Conservation (phyloP, 2,797 vertebrate genomes). For the Cichlasoma orientale region DNA sequence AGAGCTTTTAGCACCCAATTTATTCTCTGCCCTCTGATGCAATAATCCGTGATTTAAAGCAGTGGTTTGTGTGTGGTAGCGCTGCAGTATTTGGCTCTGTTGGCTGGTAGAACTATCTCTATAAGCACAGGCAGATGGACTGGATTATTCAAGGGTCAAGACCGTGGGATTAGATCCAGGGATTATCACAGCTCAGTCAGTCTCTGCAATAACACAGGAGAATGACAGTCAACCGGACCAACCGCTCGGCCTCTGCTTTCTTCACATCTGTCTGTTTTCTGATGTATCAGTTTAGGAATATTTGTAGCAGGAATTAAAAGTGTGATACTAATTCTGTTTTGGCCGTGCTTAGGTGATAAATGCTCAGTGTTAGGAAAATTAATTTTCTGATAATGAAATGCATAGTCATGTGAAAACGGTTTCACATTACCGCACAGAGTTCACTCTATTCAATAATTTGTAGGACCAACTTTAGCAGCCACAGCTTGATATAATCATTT, state of each 20-base stretch:
- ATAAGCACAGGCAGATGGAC: slow-evolving; percentile 60
- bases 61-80: slow-evolving; percentile 32
- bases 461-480: neutral
- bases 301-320: slow-evolving; percentile 37
- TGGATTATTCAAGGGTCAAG: slow-evolving; percentile 74
- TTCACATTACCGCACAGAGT: neutral
- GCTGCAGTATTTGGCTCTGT: slow-evolving; percentile 36
- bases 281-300: neutral
- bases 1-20: slow-evolving; percentile 62
- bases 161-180: slow-evolving; percentile 61
- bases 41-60: slow-evolving; percentile 63
- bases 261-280: slow-evolving; percentile 15
- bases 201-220: slow-evolving; percentile 51
- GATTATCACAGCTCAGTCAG: slow-evolving; percentile 76
- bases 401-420: neutral
- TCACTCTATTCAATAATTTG: neutral
- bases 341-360: slow-evolving; percentile 10
- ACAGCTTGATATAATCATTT: slow-evolving; percentile 2
- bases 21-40: slow-evolving; percentile 56
- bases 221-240: slow-evolving; percentile 2
- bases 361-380: slow-evolving; percentile 4
- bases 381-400: neutral
- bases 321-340: slow-evolving; percentile 45
- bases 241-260: slow-evolving; percentile 28
- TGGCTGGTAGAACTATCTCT: slow-evolving; percentile 27